Evolutionary conservation across 2,797 vertebrate species (phyloP), one percentile per base, ranked within the genome.

Genomic region (Neopelma chrysocephalum): DNA sequence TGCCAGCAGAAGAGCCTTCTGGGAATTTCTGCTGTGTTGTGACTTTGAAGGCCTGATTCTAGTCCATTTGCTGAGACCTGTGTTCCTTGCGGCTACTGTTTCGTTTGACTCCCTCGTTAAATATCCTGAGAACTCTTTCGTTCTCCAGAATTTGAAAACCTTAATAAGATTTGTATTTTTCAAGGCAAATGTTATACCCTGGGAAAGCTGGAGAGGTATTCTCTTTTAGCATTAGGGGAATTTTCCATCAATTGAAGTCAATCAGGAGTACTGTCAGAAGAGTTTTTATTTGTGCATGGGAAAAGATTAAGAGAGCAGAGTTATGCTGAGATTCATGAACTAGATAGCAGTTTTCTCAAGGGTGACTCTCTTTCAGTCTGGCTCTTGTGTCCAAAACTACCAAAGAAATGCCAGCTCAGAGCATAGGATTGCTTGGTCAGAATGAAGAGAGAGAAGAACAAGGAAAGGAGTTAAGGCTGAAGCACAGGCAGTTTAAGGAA

Each of bases 1-100:
- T 90, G 90, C 76, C 43, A 93, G 68, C 51, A 79, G 89, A 95
- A 90, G 26, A 92, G 20, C 21, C 77, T 94, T 82, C 73, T 88
- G 87, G 77, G 90, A 94, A 64, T 91, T 87, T 93, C 66, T 90
- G 56, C 40, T 79, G 15, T 83, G 31, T 73, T 91, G 86, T 2
- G 1, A 26, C 66, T 86, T 94, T 92, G 82, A 94, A 93, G 66
- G 45, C 34, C 36, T 68, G 31, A 11, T 82, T 89, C 82, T 79
- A 72, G 66, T 70, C 56, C 40, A 15, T 73, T 94, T 91, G 65
- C 48, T 86, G 73, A 84, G 72, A 65, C 27, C 65, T 53, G 11
- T 79, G 23, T 38, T 94, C 75, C 73, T 93, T 77, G 48, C 32
- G 58, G 38, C 62, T 86, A 14, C 58, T 91, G 2, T 83, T 78